phyloP scores from a whole-genome alignment of 2,113 vertebrate species.

The Bambusicola thoracicus region DNA sequence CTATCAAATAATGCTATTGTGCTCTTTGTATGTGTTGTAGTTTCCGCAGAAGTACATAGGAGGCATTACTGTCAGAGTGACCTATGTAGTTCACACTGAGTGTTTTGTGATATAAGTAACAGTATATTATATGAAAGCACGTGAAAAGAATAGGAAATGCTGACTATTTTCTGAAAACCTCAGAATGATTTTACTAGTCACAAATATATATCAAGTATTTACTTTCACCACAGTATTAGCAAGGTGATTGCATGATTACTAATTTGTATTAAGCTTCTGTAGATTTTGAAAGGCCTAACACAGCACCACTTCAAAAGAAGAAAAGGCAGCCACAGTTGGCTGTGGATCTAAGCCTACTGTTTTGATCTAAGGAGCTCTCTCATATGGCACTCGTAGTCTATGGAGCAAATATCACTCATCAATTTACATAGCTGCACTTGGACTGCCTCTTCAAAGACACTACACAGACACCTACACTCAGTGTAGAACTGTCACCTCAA shows the following conservation, averaged over 20 bases:
- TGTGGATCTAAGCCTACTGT: background rate
- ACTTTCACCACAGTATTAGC: background rate
- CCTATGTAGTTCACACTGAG: background rate
- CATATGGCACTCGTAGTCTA: background rate
- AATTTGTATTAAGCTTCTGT: background rate
- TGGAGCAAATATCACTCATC: background rate
- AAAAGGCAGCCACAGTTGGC: rapidly evolving
- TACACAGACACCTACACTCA: rapidly evolving
- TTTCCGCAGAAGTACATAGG: no score
- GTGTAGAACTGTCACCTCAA: background rate
- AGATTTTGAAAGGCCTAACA: background rate
- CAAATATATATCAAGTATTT: background rate
- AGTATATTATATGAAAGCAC: background rate
- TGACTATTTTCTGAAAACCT: background rate
- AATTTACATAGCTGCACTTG: rapidly evolving
- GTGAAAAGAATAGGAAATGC: background rate
- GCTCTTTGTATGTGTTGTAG: no score
- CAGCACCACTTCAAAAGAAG: background rate
- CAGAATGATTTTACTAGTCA: background rate
- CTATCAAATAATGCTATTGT: no score
- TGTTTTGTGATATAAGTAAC: background rate
- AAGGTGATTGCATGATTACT: background rate
- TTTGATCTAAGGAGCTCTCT: background rate
- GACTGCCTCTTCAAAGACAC: background rate
- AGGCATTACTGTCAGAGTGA: no score